Percentiles rank a stretch among this genome's conserved stretches.
These are phyloP conservation scores for Globia sparganii DNA, from an alignment of 2,888 invertebrate species.

Conservation along the genomic window DNA sequence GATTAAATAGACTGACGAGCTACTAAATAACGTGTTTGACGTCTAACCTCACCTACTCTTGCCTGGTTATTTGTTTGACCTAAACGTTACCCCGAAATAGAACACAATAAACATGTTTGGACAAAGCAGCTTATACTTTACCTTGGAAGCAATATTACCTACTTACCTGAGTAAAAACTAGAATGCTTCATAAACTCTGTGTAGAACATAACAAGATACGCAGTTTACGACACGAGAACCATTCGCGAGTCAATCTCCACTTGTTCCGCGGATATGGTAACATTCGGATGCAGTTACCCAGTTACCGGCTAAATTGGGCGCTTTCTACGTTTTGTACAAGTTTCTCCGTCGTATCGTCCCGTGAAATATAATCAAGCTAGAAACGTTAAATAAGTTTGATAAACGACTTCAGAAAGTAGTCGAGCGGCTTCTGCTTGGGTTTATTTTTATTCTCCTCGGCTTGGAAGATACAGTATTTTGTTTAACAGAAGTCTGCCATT, in stretches of 20 bases:
- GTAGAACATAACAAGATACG: constrained; percentile 82
- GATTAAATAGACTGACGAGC: too few species aligned
- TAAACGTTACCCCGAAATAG: constrained; percentile 47
- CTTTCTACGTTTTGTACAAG: constrained; percentile 80
- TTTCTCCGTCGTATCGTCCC: constrained; percentile 68
- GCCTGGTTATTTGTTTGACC: constrained; percentile 28
- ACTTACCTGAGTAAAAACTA: constrained; percentile 71
- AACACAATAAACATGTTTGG: constrained; percentile 59
- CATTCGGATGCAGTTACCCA: constrained; percentile 88
- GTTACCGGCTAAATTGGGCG: constrained; percentile 87
- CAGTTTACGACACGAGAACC: constrained; percentile 83
- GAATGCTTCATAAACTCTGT: constrained; percentile 78
- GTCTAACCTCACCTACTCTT: constrained; percentile 2
- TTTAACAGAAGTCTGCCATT: constrained; percentile 52
- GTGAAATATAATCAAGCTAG: constrained; percentile 74
- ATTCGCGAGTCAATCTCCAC: constrained; percentile 87
- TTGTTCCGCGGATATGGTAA: constrained; percentile 86
- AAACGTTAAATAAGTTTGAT: constrained; percentile 72
- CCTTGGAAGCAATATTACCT: constrained; percentile 62
- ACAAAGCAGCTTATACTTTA: constrained; percentile 54
- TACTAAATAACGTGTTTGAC: constrained; percentile 1
- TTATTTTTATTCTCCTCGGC: constrained; percentile 65
- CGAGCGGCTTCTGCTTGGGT: constrained; percentile 59
- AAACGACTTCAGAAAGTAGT: constrained; percentile 69
- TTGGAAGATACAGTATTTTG: constrained; percentile 61